Conservation (phyloP, 2,113 vertebrate species). For the Pyrgilauda ruficollis region DNA sequence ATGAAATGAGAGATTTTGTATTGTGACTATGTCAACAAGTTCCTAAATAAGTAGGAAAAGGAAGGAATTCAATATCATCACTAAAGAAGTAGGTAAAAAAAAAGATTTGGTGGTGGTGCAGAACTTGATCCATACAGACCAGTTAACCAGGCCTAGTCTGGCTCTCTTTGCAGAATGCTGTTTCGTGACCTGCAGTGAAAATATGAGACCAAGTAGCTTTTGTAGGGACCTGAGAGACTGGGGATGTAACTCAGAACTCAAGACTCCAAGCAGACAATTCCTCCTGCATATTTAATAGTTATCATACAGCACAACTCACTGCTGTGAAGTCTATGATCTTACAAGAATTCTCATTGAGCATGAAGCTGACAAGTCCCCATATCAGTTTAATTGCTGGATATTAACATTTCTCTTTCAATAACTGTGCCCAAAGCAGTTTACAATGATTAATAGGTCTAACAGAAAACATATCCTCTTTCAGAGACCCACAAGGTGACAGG, state of each 20-base stretch:
- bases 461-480: not conserved
- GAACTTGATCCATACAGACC: not conserved
- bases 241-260: not conserved
- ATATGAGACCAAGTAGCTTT: not conserved
- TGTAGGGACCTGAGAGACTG: not conserved
- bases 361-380: accelerated
- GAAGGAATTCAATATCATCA: not conserved
- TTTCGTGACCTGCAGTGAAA: not conserved
- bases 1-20: not conserved
- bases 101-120: not conserved
- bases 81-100: not conserved
- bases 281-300: not conserved
- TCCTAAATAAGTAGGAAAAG: not conserved
- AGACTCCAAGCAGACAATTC: not conserved
- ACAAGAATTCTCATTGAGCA: not conserved
- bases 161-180: not conserved
- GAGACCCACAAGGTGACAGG: not conserved
- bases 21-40: not conserved
- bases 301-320: not conserved
- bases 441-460: not conserved
- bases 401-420: not conserved
- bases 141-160: not conserved
- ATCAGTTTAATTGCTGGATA: not conserved
- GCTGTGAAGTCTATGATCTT: not conserved
- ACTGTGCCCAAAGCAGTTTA: not conserved